These are phyloP conservation scores for Caenorhabditis sulstoni DNA, from an alignment of 2,888 invertebrate genomes.

Conservation along the genomic window DNA sequence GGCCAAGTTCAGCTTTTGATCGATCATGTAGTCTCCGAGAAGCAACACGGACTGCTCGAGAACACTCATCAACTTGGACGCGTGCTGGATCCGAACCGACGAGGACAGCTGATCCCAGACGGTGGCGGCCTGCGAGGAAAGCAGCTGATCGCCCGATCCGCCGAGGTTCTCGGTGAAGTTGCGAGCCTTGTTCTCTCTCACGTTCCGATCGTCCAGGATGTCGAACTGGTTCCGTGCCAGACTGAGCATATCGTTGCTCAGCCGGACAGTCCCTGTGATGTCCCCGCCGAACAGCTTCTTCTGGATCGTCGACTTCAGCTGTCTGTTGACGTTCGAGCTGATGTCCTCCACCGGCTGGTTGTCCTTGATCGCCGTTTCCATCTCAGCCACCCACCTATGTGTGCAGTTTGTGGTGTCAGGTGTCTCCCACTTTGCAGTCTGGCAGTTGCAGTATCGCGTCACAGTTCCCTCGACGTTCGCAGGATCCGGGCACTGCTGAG, in stretches of 20 bases:
- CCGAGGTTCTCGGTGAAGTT: slow-evolving; percentile 73
- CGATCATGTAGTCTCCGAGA: slow-evolving; percentile 65
- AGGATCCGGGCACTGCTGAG: slow-evolving; percentile 68
- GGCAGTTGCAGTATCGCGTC: slow-evolving; percentile 69
- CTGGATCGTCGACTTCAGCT: slow-evolving; percentile 59
- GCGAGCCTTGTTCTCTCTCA: slow-evolving; percentile 52
- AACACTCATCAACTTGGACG: slow-evolving; percentile 69
- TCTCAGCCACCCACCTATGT: slow-evolving; percentile 67
- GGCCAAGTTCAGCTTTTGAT: slow-evolving; percentile 52
- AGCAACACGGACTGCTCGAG: slow-evolving; percentile 71
- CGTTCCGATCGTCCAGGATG: slow-evolving; percentile 58
- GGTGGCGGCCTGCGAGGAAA: slow-evolving; percentile 52
- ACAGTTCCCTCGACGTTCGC: slow-evolving; percentile 69
- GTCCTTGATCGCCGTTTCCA: slow-evolving; percentile 52
- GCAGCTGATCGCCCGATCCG: slow-evolving; percentile 70
- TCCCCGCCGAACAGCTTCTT: slow-evolving; percentile 69
- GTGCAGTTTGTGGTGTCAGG: slow-evolving; percentile 71
- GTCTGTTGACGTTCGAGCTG: slow-evolving; percentile 49
- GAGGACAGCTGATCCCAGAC: slow-evolving; percentile 70
- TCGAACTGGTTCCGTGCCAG: slow-evolving; percentile 66
- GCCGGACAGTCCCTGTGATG: slow-evolving; percentile 64
- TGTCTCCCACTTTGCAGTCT: slow-evolving; percentile 65
- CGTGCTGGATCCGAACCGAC: slow-evolving; percentile 58
- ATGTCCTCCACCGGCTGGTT: slow-evolving; percentile 65
- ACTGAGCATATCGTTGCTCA: slow-evolving; percentile 59